Evolutionary conservation across 1,140 invertebrate genomes (phyloP), one percentile per base, ranked within the genome.

Genomic region (Dreissena rostriformis): DNA sequence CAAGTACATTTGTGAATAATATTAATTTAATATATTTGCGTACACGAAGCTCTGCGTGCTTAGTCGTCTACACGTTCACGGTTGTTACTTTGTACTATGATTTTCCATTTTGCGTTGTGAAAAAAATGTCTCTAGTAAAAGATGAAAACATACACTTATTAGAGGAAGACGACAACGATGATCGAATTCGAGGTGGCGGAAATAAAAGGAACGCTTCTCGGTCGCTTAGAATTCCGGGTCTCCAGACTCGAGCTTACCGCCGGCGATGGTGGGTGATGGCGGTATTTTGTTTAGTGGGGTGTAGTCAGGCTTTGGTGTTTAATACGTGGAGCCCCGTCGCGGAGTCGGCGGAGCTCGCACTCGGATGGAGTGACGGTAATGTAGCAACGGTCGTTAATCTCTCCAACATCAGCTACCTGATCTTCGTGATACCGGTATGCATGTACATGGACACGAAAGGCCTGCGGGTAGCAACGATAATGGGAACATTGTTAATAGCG

Each of bases 261-360:
- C 75, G 85, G 15, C 78, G 89, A 12, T 90, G 88, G 88, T 89
- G 88, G 72, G 76, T 90, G 22, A 55, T 90, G 24, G 12, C 72
- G 6, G 63, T 88, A 19, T 90, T 90, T 61, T 88, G 88, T 19
- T 28, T 86, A 0, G 39, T 61, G 14, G 77, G 82, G 12, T n/a
- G 85, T 55, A 12, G 86, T 2, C 77, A 88, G 70, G 82, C 80
- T 14, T 73, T 85, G 53, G 86, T 94, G 14, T 94, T 94, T 94
- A 95, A 94, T 85, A 95, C 94, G 19, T 95, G 94, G 93, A 93
- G 93, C 28, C 94, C 94, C 6, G 94, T 95, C 55, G 81, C 93
- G 4, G 87, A 90, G 68, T 93, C 94, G 19, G 92, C 91, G 8
- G 87, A 94, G 61, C 84, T 84, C 70, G 94, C 93, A 19, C 94